Base-by-base conservation (phyloP, 2,888 invertebrate species). In the Arenicola marina region DNA sequence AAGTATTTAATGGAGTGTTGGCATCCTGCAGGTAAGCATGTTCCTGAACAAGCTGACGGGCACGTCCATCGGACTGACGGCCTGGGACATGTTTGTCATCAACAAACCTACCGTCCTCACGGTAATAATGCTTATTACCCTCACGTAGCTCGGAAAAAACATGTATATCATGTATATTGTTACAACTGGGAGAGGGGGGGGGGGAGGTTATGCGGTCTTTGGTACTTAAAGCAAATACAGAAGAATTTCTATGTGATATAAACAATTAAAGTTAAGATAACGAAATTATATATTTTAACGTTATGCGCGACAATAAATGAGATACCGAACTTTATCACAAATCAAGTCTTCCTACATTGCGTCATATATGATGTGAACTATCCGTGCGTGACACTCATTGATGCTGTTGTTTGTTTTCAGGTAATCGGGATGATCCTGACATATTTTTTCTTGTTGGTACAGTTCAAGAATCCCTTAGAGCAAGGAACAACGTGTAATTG, bases 1-100 rank as follows among this genome's bases (percentile, higher is more conserved):
- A n/a, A n/a, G n/a, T n/a, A n/a, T n/a, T n/a, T n/a, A n/a, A n/a
- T n/a, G n/a, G n/a, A n/a, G n/a, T 38, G n/a, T 38, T 38, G 43
- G n/a, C 15, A 1, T 7, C 44, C 33, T 56, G 26, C 44, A 67
- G 62, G 54, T 68, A 45, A 65, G 63, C 34, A 65, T 75, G 70
- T 77, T 77, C 63, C 56, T 77, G 55, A 76, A 70, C 59, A 64
- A 68, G 31, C 65, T 77, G 56, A 73, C 75, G 0, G 75, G 74
- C 0, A 70, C 72, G 1, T 62, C 71, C 51, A 72, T 77, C 48
- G 77, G 77, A 4, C 58, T 77, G n/a, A 70, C 75, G 2, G 76
- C 77, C 31, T 65, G 71, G 66, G 72, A 71, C 28, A 67, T 76
- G 66, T 75, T 76, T 62, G 71, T 76, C n/a, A 70, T 77, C 18